Percentiles rank a stretch among this genome's conserved stretches.
Conservation (phyloP, 2,888 invertebrate species). For the Melieria omissa region DNA sequence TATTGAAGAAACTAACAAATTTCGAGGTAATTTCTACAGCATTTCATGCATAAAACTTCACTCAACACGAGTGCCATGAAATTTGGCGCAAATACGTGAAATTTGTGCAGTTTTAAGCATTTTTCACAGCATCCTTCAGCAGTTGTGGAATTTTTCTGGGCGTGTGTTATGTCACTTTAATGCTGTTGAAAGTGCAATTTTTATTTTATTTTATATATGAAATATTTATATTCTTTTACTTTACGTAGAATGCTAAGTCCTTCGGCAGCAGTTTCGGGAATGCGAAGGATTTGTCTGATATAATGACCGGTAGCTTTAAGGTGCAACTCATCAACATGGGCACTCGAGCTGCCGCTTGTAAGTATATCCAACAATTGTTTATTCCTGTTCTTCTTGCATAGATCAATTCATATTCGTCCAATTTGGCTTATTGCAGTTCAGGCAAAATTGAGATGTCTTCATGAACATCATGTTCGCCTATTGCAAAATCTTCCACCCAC, state of each 20-base stretch:
- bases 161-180: constrained; percentile 32
- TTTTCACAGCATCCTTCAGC: constrained; percentile 25
- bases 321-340: constrained; percentile 86
- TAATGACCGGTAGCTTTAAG: constrained; percentile 77
- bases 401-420: background rate
- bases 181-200: constrained; percentile 18
- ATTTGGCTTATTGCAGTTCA: constrained; percentile 77
- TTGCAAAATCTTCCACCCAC: constrained; percentile 91
- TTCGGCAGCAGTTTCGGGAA: constrained; percentile 63
- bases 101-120: background rate
- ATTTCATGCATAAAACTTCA: no score
- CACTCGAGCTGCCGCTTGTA: constrained; percentile 93
- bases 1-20: constrained; percentile 64
- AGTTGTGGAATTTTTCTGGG: background rate
- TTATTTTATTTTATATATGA: no score
- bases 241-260: constrained; percentile 60
- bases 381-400: background rate
- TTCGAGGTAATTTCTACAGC: constrained; percentile 57
- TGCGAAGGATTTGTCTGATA: constrained; percentile 65
- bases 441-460: constrained; percentile 95
- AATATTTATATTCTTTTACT: background rate
- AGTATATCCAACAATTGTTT: constrained; percentile 66
- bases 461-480: constrained; percentile 94
- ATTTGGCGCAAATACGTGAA: background rate
- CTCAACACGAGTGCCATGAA: no score